Evolutionary conservation across 2,888 invertebrate genomes (phyloP), one percentile per base, ranked within the genome.

Genomic region (Himalopsyche tibetana): DNA sequence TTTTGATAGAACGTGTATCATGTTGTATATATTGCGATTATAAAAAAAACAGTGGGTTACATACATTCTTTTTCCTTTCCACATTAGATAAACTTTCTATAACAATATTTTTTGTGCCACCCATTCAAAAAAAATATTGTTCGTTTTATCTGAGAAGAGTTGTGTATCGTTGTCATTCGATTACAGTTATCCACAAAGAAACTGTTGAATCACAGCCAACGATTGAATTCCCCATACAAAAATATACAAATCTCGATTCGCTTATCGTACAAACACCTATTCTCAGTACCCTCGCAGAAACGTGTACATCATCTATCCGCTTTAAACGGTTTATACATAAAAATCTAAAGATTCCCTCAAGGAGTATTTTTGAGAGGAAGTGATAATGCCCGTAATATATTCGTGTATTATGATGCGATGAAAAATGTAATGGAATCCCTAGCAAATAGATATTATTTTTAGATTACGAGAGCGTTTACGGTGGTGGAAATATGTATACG

Each of bases 351-450:
- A 55, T 38, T 80, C 80, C 80, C 28, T 74, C 74, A 36, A 80
- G 45, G 80, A 51, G 80, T 19, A 51, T 42, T 80, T 45, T 82
- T 82, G 82, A 83, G 69, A 38, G 82, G 51, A 83, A 74, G 69
- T 74, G 45, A 83, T 83, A 82, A 82, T 82, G 63, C 63, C 69
- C 55, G 55, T 83, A 83, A 83, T 83, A 63, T 63, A 83, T 56
- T 83, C 83, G 45, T 55, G 83, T 74, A 56, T 83, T 83, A 63
- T 38, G 83, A 63, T 42, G 63, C 63, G 74, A 82, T 82, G 82
- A 55, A 82, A 82, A 82, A 82, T 83, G 63, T 83, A 83, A 83
- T 83, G 83, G 83, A 74, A 83, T 83, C 55, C 45, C 56, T 38
- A 63, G 40, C 40, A 40, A 69, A 82, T 82, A 74, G 51, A 55